These are phyloP conservation scores for Polypedilum pembai DNA, from an alignment of 1,140 invertebrate species.

Conservation along the genomic window DNA sequence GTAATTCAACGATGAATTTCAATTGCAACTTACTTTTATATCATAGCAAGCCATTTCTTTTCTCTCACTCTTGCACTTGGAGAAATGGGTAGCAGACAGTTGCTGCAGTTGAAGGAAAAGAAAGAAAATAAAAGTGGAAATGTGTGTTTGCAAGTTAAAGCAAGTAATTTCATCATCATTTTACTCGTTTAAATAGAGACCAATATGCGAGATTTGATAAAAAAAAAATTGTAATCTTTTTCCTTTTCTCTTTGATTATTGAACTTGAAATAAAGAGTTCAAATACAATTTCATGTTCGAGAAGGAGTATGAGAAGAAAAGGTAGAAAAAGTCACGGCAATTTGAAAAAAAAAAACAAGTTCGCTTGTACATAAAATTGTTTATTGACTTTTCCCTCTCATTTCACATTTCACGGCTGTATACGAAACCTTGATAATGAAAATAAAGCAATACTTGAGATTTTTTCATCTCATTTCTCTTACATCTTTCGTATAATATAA, in stretches of 20 bases:
- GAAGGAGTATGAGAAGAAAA: neutral
- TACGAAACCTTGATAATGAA: slow-evolving; percentile 12
- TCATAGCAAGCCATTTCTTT: neutral
- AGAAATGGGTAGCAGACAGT: neutral
- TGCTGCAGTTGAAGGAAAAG: neutral
- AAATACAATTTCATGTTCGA: neutral
- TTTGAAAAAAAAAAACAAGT: neutral
- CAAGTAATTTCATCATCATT: slow-evolving; percentile 2
- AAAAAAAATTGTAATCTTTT: neutral
- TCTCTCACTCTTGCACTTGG: neutral
- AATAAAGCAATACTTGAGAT: neutral
- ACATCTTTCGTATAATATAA: neutral
- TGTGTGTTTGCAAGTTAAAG: neutral
- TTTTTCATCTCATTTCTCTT: neutral
- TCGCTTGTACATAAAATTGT: neutral
- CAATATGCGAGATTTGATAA: neutral
- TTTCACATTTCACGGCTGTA: neutral
- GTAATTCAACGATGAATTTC: slow-evolving; percentile 21
- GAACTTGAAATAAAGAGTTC: neutral
- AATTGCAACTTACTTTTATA: slow-evolving; percentile 23
- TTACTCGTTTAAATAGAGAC: neutral
- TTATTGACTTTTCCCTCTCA: slow-evolving; percentile 6
- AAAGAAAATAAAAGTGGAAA: slow-evolving; percentile 2
- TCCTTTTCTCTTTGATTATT: neutral
- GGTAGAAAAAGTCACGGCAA: neutral